These are phyloP conservation scores for Ursus arctos DNA, from an alignment of 2,113 vertebrate species.

Conservation along the genomic window DNA sequence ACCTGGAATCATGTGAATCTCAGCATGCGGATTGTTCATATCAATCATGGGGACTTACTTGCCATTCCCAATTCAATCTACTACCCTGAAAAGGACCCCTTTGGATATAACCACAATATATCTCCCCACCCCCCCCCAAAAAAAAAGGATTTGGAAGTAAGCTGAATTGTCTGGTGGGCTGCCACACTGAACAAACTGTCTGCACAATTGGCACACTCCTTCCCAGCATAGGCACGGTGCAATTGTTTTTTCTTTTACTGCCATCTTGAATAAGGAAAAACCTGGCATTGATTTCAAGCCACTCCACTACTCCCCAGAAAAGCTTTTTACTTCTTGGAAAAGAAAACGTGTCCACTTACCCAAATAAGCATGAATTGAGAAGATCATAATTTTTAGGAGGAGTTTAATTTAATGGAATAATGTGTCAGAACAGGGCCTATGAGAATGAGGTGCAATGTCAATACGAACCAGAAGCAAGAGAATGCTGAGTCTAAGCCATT, in stretches of 20 bases:
- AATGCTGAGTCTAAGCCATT: not conserved
- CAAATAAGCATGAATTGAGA: slow-evolving; percentile 59
- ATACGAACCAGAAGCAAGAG: not conserved
- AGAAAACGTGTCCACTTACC: slow-evolving; percentile 66
- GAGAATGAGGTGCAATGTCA: slow-evolving; percentile 13
- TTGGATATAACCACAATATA: not conserved
- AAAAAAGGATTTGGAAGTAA: not conserved
- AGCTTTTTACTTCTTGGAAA: slow-evolving; percentile 67
- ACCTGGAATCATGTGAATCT: not conserved
- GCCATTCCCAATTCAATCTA: not conserved
- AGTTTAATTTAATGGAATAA: slow-evolving; percentile 60
- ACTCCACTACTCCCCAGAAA: not conserved
- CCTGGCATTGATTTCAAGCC: not conserved
- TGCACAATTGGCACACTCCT: not conserved
- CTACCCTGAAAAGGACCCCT: slow-evolving; percentile 28
- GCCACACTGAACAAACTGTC: not conserved
- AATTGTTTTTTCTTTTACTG: not conserved
- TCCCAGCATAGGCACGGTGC: not conserved
- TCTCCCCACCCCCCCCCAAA: fast-evolving
- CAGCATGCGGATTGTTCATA: not conserved
- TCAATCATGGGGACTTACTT: not conserved
- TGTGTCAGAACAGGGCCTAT: not conserved
- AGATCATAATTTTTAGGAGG: slow-evolving; percentile 61
- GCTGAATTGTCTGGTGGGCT: not conserved
- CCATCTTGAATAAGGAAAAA: slow-evolving; percentile 60